Base-by-base conservation (phyloP, 2,888 invertebrate genomes). In the Amblyjoppa proteus region DNA sequence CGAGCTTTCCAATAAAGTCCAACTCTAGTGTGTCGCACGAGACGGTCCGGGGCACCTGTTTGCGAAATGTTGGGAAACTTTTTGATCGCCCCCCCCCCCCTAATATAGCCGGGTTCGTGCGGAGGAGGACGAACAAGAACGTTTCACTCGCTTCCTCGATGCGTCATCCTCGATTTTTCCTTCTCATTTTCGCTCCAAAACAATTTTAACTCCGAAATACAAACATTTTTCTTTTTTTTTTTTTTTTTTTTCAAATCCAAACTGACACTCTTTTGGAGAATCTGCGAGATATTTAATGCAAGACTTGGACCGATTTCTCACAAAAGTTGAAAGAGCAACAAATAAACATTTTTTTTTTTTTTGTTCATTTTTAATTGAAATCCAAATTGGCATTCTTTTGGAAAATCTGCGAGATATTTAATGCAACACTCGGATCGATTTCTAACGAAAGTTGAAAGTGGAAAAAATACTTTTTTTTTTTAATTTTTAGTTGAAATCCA, bases 11-110 rank as follows among this genome's bases (percentile, higher is more conserved):
- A 69, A 81, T 81, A 77, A 76, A 77, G 41, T 77, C 74, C 61
- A 45, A 53, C 61, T 71, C 56, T 49, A 68, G 51, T 58, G 83
- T 20, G 25, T 49, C 25, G 53, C 20, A 6, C 31, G 11, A 53
- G 68, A 69, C 51, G 11, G 51, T 69, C 25, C 13, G 28, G 70
- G 64, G 77, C 84, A 85, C 81, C 84, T 85, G 84, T 75, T 81
- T 64, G 74, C 56, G 16, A 85, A 81, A 81, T 69, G 81, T 85
- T 78, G 69, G 20, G 51, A 78, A 81, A 78, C 74, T 85, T 85
- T 85, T 85, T 16, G 45, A 13, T 45, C 13, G 16, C 49, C 45
- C 45, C 45, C 7, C 41, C 6, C 41, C 41, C 41, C 45, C 16
- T 45, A 45, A 16, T 45, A 45, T 16, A 45, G 45, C 45, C 13